Evolutionary conservation across 2,797 vertebrate species (phyloP).

Genomic region (Harpia harpyja): DNA sequence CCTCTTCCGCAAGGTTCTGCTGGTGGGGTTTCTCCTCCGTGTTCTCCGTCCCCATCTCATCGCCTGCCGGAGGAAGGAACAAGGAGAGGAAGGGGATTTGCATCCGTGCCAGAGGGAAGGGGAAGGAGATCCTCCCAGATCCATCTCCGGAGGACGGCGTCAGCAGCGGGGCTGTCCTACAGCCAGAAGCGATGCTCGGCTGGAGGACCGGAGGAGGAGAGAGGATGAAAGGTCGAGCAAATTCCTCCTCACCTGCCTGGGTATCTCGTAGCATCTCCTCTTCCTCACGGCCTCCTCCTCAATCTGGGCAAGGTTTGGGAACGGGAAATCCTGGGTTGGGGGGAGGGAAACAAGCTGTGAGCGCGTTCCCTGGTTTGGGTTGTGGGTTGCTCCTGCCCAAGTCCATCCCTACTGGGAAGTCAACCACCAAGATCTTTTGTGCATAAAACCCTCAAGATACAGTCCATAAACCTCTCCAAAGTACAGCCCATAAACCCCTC

Average conservation of each 20-base stretch:
- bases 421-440: background rate
- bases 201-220: background rate
- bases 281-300: background rate
- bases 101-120: background rate
- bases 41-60: background rate
- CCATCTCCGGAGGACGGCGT: fast-evolving
- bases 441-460: background rate
- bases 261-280: background rate
- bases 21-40: background rate
- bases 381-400: background rate
- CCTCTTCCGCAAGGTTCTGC: background rate
- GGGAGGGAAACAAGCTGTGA: background rate
- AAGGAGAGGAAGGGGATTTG: background rate
- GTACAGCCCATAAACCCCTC: fast-evolving
- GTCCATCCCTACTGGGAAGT: background rate
- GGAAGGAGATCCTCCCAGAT: background rate
- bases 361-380: fast-evolving
- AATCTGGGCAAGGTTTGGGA: background rate
- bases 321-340: background rate
- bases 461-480: background rate
- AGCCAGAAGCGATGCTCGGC: background rate
- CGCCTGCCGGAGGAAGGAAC: background rate
- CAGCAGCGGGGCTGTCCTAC: background rate
- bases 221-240: background rate
- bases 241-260: conserved; percentile 10